Evolutionary conservation across 2,797 vertebrate genomes (phyloP).

Genomic region (Moxostoma hubbsi): DNA sequence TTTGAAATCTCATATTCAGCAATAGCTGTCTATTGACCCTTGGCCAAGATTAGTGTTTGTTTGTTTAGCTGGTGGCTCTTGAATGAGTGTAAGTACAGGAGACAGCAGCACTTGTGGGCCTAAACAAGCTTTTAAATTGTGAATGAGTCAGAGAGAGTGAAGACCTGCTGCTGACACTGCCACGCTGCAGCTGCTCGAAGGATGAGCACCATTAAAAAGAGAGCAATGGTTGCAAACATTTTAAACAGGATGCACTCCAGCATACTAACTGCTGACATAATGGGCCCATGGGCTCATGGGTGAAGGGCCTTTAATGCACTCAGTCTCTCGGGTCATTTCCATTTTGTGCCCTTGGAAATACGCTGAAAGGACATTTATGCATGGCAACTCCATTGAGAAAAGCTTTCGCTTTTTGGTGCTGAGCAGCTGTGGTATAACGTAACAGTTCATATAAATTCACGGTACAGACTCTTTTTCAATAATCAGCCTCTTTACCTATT

Average conservation of each 20-base stretch:
- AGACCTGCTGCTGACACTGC: constrained; percentile 2
- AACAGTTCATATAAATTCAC: neutral
- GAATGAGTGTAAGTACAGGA: constrained; percentile 1
- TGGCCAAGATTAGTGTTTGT: constrained; percentile 13
- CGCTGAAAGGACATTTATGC: constrained; percentile 7
- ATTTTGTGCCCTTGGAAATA: constrained; percentile 17
- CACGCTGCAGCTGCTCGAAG: neutral
- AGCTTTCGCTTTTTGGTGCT: neutral
- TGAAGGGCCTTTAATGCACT: constrained; percentile 11
- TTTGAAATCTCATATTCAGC: constrained; percentile 11
- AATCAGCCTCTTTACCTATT: no score
- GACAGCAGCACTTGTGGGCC: neutral
- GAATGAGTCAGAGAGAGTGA: constrained; percentile 16
- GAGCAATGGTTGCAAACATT: neutral
- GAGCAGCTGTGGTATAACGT: constrained; percentile 1
- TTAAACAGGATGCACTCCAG: constrained; percentile 18
- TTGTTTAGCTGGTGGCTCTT: constrained; percentile 1
- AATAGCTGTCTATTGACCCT: constrained; percentile 6
- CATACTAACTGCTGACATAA: neutral
- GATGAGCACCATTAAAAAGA: constrained; percentile 3
- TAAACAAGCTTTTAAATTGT: constrained; percentile 32
- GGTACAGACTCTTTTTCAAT: neutral
- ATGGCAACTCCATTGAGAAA: neutral
- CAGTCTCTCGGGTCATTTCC: neutral
- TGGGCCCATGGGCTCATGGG: constrained; percentile 11